Conservation (phyloP, 1,140 invertebrate genomes). For the Antheraea pernyi region DNA sequence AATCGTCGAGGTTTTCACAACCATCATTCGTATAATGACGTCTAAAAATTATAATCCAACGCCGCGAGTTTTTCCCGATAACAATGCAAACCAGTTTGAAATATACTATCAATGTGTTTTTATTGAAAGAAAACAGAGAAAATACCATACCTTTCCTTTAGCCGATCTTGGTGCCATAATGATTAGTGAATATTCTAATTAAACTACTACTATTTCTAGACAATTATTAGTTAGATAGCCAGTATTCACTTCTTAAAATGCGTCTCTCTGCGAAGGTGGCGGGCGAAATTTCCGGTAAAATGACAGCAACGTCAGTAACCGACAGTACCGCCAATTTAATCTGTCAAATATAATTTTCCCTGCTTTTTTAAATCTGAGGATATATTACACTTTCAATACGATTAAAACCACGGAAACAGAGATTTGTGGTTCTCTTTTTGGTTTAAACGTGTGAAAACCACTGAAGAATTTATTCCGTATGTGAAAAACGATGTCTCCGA, state of each 20-base stretch:
- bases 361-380: neutral
- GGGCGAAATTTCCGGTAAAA: constrained; percentile 63
- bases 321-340: constrained; percentile 58
- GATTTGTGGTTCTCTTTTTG: too few relatives aligned
- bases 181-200: constrained; percentile 31
- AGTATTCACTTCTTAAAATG: constrained; percentile 39
- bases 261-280: constrained; percentile 51
- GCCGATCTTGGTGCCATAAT: constrained; percentile 64
- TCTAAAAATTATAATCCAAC: constrained; percentile 3
- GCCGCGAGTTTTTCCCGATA: constrained; percentile 26
- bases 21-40: neutral
- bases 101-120: constrained; percentile 2
- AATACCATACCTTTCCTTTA: constrained; percentile 56
- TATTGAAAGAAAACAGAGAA: constrained; percentile 4
- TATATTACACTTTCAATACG: too few relatives aligned
- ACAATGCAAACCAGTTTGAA: constrained; percentile 38
- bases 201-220: constrained; percentile 36
- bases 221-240: constrained; percentile 40
- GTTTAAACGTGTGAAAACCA: too few relatives aligned
- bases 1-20: neutral
- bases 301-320: constrained; percentile 54
- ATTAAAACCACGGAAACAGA: too few relatives aligned
- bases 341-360: constrained; percentile 14
- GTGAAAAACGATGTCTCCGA: too few relatives aligned
- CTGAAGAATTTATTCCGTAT: too few relatives aligned